Conservation (phyloP, 1,140 invertebrate species). For the Diuraphis noxia region DNA sequence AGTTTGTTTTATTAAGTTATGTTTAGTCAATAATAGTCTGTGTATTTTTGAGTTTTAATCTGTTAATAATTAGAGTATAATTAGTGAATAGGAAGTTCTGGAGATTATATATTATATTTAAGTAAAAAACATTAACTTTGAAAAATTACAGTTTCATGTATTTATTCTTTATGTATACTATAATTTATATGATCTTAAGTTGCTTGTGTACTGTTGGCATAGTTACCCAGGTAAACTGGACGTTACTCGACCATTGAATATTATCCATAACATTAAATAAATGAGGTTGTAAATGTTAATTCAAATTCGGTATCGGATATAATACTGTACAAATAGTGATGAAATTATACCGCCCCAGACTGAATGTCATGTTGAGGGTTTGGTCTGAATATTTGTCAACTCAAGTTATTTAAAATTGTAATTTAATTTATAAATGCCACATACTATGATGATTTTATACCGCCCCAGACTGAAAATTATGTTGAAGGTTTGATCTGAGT, state of each 20-base stretch:
- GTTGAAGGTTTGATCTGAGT: constrained; percentile 46
- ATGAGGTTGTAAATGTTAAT: background rate
- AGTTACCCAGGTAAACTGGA: background rate
- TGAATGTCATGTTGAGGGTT: constrained; percentile 42
- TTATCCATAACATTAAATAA: background rate
- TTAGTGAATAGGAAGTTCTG: background rate
- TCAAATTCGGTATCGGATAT: background rate
- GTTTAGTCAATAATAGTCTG: too few relatives aligned
- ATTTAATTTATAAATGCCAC: too few relatives aligned
- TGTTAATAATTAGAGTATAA: background rate
- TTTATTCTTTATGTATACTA: too few relatives aligned
- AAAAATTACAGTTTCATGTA: too few relatives aligned
- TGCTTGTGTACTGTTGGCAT: too few relatives aligned
- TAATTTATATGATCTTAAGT: too few relatives aligned
- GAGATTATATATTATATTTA: too few relatives aligned
- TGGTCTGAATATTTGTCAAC: background rate
- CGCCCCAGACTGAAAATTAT: constrained; percentile 30
- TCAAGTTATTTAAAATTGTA: too few relatives aligned
- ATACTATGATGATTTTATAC: constrained; percentile 20
- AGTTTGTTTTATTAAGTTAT: background rate
- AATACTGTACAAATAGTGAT: background rate
- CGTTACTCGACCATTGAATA: background rate
- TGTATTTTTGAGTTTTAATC: too few relatives aligned
- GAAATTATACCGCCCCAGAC: constrained; percentile 38
- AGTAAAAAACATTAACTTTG: too few relatives aligned